Evolutionary conservation across 2,888 invertebrate species (phyloP), one percentile per base, ranked within the genome.

Genomic region (Lymantria dispar): DNA sequence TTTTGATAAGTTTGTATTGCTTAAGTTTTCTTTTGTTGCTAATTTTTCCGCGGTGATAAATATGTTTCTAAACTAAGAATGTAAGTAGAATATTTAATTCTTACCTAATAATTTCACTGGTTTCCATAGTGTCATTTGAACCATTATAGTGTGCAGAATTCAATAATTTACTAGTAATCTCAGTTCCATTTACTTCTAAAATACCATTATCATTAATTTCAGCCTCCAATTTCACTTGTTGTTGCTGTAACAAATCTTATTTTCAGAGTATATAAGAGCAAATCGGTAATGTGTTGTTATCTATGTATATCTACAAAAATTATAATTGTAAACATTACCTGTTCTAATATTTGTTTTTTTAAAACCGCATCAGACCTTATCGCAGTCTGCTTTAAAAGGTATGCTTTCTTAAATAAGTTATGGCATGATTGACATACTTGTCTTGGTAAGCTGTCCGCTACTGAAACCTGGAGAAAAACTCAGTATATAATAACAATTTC

Each of bases 361-460:
- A 92, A 64, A 64, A 89, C 78, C n/a, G 68, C 69, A 74, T 91
- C 83, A 0, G 91, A 90, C 42, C 83, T 77, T 11, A 87, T 70
- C 41, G 85, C 86, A 43, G 84, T 77, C 76, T 91, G 88, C 69
- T 91, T 92, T 62, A 92, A 91, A 54, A 78, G 81, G 68, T 88
- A 91, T 13, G 87, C 60, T 49, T 87, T 87, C 61, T 88, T 86
- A 15, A 92, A 58, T 30, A 85, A 71, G 38, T 89, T 87, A 11
- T 85, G 58, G 68, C 92, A 93, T 42, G 78, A 60, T 37, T 85
- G 78, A 56, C 92, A 93, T 47, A 92, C 74, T 58, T 86, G 74
- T 52, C 78, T 81, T 0, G 92, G 91, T 29, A 92, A 68, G 7
- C 68, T 68, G 54, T 91, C 90, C 38, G 62, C 74, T 54, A 85